Conservation (phyloP, 1,140 invertebrate species). For the Bombus confusus region DNA sequence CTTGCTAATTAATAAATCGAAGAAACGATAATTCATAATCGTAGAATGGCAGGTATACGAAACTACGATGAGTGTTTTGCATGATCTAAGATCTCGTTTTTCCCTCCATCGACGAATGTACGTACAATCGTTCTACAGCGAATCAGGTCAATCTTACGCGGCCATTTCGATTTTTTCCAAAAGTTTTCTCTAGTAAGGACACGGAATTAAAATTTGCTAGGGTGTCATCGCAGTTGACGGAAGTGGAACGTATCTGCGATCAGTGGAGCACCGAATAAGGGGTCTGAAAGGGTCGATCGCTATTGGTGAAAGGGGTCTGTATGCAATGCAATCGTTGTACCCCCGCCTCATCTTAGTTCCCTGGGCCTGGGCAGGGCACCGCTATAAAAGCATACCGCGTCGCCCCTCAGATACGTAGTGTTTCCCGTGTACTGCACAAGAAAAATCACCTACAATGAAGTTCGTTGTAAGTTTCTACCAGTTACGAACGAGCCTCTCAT, state of each 20-base stretch:
- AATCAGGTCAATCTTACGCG: constrained; percentile 15
- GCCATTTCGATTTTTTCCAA: no score
- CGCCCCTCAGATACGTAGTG: constrained; percentile 79
- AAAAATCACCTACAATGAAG: constrained; percentile 80
- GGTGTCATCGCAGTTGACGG: constrained; percentile 31
- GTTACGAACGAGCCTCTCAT: background rate
- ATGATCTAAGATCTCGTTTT: background rate
- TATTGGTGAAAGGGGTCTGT: constrained; percentile 78
- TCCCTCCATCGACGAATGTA: background rate
- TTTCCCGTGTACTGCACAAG: constrained; percentile 77
- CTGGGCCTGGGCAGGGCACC: constrained; percentile 77
- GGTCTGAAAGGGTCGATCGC: constrained; percentile 74
- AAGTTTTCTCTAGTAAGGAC: background rate
- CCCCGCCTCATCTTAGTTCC: constrained; percentile 76
- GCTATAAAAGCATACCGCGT: constrained; percentile 82
- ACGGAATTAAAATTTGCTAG: background rate
- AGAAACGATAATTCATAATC: background rate
- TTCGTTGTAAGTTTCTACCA: constrained; percentile 78
- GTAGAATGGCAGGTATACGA: background rate
- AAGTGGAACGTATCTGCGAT: constrained; percentile 28
- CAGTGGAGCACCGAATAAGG: constrained; percentile 65
- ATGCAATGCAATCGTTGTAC: constrained; percentile 67
- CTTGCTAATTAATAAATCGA: no score
- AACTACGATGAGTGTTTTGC: constrained; percentile 10
- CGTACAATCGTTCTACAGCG: background rate